phyloP scores from a whole-genome alignment of 2,113 vertebrate genomes.

The Pogonocichla stellata region DNA sequence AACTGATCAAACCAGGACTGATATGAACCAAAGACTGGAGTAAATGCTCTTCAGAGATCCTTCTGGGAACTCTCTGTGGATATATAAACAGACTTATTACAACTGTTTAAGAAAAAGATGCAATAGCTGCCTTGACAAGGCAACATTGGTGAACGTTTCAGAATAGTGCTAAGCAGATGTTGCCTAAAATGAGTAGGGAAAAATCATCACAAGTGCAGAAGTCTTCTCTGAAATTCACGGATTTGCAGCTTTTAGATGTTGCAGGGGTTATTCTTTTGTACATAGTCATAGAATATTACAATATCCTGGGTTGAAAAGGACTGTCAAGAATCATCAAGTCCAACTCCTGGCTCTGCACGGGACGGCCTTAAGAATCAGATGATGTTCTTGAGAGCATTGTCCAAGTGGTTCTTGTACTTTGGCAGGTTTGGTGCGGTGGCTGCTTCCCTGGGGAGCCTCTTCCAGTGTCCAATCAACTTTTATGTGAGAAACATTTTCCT shows the following conservation, averaged over 20 bases:
- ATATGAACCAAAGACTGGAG: neutral
- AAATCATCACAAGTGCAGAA: neutral
- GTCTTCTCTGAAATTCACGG: neutral
- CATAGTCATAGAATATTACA: neutral
- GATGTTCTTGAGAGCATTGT: neutral
- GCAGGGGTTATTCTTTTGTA: neutral
- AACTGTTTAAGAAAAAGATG: neutral
- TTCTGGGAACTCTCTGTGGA: neutral
- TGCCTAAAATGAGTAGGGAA: neutral
- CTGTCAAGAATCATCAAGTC: neutral
- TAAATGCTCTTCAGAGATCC: neutral
- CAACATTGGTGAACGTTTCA: accelerated
- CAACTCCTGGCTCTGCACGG: neutral
- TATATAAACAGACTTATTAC: neutral
- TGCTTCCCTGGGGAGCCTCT: neutral
- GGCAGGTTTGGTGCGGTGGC: neutral
- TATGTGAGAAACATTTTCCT: neutral
- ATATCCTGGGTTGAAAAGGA: neutral
- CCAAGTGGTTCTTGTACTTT: neutral
- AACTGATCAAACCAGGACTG: neutral
- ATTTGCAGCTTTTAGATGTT: neutral
- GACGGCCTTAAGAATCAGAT: neutral
- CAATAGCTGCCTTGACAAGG: neutral
- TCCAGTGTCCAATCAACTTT: neutral
- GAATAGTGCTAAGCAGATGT: neutral